phyloP scores from a whole-genome alignment of 2,888 invertebrate species.

The Lasioglossum leucozonium region DNA sequence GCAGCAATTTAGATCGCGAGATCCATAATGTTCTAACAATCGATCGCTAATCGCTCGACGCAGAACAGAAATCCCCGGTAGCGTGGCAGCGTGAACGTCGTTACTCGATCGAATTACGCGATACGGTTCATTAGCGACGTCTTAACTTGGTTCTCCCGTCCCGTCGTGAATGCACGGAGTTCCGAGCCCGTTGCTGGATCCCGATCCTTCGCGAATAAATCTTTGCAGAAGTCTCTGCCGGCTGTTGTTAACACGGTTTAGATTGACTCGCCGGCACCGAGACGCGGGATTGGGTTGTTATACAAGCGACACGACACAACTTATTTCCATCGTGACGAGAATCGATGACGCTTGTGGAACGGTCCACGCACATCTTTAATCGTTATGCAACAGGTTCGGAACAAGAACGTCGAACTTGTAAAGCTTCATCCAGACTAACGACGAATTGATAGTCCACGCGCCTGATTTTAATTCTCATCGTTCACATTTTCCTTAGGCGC shows the following conservation, averaged over 20 bases:
- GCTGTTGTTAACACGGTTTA: conserved; percentile 23
- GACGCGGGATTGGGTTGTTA: conserved; percentile 15
- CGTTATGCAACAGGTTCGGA: conserved; percentile 50
- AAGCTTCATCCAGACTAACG: background rate
- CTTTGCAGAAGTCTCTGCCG: background rate
- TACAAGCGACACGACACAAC: conserved; percentile 30
- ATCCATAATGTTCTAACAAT: background rate
- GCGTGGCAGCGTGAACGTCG: conserved; percentile 21
- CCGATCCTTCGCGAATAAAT: conserved; percentile 34
- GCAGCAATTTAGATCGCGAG: background rate
- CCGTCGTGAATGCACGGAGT: conserved; percentile 51
- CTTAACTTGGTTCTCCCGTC: conserved; percentile 59
- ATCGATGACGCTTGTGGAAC: conserved; percentile 26
- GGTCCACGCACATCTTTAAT: conserved; percentile 18
- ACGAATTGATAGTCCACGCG: background rate
- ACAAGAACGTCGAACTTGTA: background rate
- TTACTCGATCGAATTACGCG: conserved; percentile 51
- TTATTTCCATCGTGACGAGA: conserved; percentile 33
- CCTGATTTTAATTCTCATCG: background rate
- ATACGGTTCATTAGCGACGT: conserved; percentile 57
- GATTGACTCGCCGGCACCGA: conserved; percentile 10
- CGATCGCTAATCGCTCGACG: background rate
- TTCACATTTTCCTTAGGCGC: background rate
- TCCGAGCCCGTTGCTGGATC: conserved; percentile 20
- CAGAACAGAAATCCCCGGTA: conserved; percentile 13